Evolutionary conservation across 2,113 vertebrate species (phyloP), one percentile per base, ranked within the genome.

Genomic region (Rhegmatorhina hoffmannsi): DNA sequence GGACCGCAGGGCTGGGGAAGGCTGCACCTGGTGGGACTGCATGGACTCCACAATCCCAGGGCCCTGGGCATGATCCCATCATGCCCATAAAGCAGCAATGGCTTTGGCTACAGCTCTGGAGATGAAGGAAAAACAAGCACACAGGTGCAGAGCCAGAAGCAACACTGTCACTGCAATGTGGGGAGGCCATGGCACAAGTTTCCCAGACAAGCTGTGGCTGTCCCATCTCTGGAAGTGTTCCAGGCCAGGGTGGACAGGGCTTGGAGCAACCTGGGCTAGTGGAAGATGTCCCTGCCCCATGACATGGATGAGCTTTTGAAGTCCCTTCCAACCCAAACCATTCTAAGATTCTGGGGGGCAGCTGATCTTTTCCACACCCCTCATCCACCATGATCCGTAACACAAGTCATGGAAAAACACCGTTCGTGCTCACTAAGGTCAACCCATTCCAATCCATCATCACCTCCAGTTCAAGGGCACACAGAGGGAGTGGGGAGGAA

Each of bases 371-470:
- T 23, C 72, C 44, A 31, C 75, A n/a, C 3, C 49, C 43, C 13
- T 31, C 52, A 28, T 4, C 67, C 78, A 17, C 33, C 0, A 0
- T 2, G 34, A 43, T 13, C 82, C 17, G 0, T 1, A 16, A 9
- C 0, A 2, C 44, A 49, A 49, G 28, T 0, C 2, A 1, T 21
- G 80, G 81, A 84, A 34, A 84, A 82, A 10, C 7, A 1, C 58
- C 0, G 0, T 14, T 81, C 11, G 1, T 4, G 1, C 11, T 52
- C 9, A 0, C 47, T 4, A 4, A 69, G 44, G 70, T 19, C 90
- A 86, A 10, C 2, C 21, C 70, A 67, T 29, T 46, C 34, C 68
- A 0, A 11, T 7, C 63, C 72, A 33, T 1, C 11, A 17, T 7
- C 82, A 3, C 70, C 67, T 87, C 70, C 20, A 9, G 62, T 52